These are phyloP conservation scores for Thereva nobilitata DNA, from an alignment of 2,888 invertebrate genomes.

Conservation along the genomic window DNA sequence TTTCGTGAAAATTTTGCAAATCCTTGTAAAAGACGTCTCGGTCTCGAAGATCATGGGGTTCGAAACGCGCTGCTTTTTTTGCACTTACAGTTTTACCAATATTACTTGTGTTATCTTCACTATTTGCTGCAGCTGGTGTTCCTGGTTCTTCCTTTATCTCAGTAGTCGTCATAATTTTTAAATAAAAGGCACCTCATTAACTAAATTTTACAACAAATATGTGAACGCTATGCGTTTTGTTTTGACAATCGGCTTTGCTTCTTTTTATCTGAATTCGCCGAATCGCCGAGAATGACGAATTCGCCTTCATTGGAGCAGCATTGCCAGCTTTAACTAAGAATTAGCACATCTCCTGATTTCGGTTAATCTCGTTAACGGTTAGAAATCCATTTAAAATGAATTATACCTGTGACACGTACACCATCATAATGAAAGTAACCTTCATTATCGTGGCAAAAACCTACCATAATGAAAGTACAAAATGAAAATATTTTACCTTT, in stretches of 20 bases:
- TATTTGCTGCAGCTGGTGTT: constrained; percentile 42
- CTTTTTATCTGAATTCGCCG: constrained; percentile 21
- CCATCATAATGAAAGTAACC: no score
- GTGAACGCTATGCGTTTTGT: constrained; percentile 7
- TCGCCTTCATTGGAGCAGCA: not conserved
- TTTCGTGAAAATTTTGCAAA: constrained; percentile 87
- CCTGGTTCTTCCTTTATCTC: constrained; percentile 46
- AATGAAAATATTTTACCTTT: no score
- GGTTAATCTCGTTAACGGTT: no score
- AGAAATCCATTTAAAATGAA: no score
- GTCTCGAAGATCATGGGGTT: constrained; percentile 39
- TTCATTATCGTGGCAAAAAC: no score
- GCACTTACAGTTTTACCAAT: constrained; percentile 39
- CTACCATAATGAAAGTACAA: no score
- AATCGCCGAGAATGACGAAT: not conserved
- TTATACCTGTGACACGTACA: no score
- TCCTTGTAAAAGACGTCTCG: constrained; percentile 61
- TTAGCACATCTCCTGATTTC: no score
- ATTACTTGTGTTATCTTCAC: constrained; percentile 42
- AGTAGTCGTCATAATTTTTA: constrained; percentile 45
- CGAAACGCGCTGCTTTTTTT: constrained; percentile 34
- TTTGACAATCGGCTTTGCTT: constrained; percentile 22
- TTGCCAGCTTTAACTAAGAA: constrained; percentile 2
- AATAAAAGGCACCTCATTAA: constrained; percentile 5
- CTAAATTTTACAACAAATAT: constrained; percentile 1